Percentiles rank a stretch among this genome's conserved stretches.
phyloP scores from a whole-genome alignment of 2,888 invertebrate genomes.

The Pandemis corylana region DNA sequence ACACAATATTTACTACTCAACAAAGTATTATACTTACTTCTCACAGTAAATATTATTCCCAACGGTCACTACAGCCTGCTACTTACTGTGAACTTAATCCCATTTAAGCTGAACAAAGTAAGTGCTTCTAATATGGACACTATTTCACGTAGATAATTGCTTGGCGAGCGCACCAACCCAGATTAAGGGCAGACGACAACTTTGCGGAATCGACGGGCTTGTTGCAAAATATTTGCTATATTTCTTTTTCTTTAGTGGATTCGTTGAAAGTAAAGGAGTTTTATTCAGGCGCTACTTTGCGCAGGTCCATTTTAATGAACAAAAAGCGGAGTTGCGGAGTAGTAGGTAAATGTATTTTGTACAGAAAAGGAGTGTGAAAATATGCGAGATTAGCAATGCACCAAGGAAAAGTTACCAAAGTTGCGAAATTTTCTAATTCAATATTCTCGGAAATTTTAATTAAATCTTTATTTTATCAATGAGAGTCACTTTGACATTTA shows the following conservation, averaged over 20 bases:
- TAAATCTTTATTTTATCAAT: no score
- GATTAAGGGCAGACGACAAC: conserved; percentile 63
- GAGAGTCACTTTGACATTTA: no score
- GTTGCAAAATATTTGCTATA: conserved; percentile 21
- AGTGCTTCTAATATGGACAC: conserved; percentile 76
- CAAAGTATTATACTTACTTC: background rate
- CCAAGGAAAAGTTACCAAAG: no score
- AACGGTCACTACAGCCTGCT: conserved; percentile 60
- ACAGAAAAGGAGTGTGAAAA: no score
- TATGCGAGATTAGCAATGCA: no score
- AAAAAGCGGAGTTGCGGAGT: no score
- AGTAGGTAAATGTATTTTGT: no score
- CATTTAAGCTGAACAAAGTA: conserved; percentile 74
- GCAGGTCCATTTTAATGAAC: no score
- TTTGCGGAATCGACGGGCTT: conserved; percentile 21
- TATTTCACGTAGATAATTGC: conserved; percentile 82
- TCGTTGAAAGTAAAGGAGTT: background rate
- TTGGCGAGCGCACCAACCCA: conserved; percentile 65
- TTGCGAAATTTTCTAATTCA: no score
- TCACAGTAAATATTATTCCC: conserved; percentile 59
- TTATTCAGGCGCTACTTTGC: no score
- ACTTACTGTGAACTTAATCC: conserved; percentile 76
- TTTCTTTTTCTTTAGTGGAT: conserved; percentile 15
- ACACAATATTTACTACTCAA: background rate
- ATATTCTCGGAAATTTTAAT: no score